These are phyloP conservation scores for Agrochola litura DNA, from an alignment of 2,888 invertebrate genomes.

Conservation along the genomic window DNA sequence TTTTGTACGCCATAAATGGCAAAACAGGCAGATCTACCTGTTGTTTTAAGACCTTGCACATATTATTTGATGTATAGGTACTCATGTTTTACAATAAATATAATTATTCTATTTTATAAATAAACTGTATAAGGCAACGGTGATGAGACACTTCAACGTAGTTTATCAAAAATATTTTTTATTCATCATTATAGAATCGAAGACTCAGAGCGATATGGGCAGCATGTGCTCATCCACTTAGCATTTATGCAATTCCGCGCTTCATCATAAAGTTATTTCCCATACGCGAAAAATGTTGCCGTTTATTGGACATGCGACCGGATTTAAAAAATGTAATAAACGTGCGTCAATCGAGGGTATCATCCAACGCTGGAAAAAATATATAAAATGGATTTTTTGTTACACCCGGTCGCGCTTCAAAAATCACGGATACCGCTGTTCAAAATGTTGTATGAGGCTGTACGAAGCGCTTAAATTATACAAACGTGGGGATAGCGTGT, in stretches of 20 bases:
- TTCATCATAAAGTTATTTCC: constrained; percentile 30
- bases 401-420: constrained; percentile 1
- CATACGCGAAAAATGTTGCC: constrained; percentile 14
- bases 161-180: neutral
- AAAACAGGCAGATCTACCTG: too few relatives aligned
- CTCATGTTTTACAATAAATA: too few relatives aligned
- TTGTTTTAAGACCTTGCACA: too few relatives aligned
- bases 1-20: too few relatives aligned
- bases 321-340: constrained; percentile 44
- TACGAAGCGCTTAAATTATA: constrained; percentile 11
- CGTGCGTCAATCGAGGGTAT: constrained; percentile 24
- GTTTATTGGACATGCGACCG: constrained; percentile 32
- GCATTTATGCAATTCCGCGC: constrained; percentile 7
- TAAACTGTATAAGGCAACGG: neutral
- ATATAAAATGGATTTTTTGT: constrained; percentile 23
- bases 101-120: neutral
- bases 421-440: constrained; percentile 19
- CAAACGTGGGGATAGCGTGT: neutral
- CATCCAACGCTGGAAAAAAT: constrained; percentile 29
- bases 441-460: neutral
- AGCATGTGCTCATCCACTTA: constrained; percentile 4
- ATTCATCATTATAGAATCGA: neutral
- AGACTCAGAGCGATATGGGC: neutral
- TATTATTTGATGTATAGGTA: too few relatives aligned
- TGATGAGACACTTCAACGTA: neutral